Conservation (phyloP, 2,113 vertebrate genomes). For the Coracopsis vasa region DNA sequence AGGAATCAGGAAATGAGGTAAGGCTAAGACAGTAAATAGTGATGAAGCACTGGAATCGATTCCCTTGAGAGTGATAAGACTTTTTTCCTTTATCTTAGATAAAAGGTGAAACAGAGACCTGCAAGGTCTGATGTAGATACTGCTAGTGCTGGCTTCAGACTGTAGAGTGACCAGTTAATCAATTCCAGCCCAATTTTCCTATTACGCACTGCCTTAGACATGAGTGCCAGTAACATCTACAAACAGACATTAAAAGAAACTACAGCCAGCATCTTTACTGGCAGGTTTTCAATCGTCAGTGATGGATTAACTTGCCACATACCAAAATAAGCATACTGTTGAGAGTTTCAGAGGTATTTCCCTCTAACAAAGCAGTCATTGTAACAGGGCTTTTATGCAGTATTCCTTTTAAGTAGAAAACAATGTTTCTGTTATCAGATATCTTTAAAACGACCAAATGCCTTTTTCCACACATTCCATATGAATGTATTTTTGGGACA, state of each 20-base stretch:
- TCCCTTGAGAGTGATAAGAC: not conserved
- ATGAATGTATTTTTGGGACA: not conserved
- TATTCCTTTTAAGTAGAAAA: not conserved
- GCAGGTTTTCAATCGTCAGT: not conserved
- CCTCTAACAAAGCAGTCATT: not conserved
- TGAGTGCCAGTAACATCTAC: not conserved
- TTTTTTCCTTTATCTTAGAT: not conserved
- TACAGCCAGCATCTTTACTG: not conserved
- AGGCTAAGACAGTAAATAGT: not conserved
- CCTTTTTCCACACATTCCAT: not conserved
- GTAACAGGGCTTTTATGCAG: not conserved
- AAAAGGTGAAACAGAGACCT: not conserved
- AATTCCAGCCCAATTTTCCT: not conserved
- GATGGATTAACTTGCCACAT: not conserved
- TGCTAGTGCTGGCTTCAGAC: not conserved
- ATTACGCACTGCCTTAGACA: not conserved
- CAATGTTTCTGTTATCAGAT: not conserved
- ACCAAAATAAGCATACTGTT: not conserved
- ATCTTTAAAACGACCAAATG: not conserved
- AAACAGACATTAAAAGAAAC: not conserved
- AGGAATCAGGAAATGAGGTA: not conserved
- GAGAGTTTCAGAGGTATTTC: not conserved
- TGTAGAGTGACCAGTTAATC: not conserved
- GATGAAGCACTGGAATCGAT: not conserved
- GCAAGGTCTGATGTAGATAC: not conserved